Evolutionary conservation across 2,797 vertebrate genomes (phyloP), one percentile per base, ranked within the genome.

Genomic region (Pterois miles): DNA sequence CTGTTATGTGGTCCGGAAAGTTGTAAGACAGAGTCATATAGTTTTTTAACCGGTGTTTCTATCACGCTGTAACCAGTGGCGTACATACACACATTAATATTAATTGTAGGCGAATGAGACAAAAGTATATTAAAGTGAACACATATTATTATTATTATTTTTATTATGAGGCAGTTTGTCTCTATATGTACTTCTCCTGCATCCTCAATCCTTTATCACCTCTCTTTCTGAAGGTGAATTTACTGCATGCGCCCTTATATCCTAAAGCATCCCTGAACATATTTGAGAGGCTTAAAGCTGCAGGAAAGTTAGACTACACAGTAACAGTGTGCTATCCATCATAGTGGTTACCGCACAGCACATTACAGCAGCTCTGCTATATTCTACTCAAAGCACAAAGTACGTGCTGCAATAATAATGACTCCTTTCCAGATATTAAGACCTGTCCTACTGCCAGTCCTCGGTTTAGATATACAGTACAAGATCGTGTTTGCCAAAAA

Each of bases 11-110:
- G 71, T 92, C 86, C 80, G 71, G 76, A 85, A 90, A 86, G 88
- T 92, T 88, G 87, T 91, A 71, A 86, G 85, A 91, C 91, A 93
- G 88, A 92, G 87, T 91, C 87, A 82, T 89, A 70, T 89, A 88
- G 87, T 90, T 90, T 91, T 91, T 83, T 90, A 91, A 91, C 73
- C 22, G 76, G 81, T 84, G 83, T 93, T 92, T 89, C 74, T 85
- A 78, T 83, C 81, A 85, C 86, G 66, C 78, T 69, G 83, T 57
- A 72, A 86, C 82, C 83, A 84, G 72, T 73, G 70, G 66, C 70
- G 40, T 63, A 50, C 83, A 81, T 74, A 78, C 66, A 81, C 71
- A 76, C 80, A 36, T 72, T 78, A 59, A 80, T 82, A 65, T 52
- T 56, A 87, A 53, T 68, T 64, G 18, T 86, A 67, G 70, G 52